A percentile compares a stretch with the other conserved stretches of the same genome.
phyloP scores from a whole-genome alignment of 2,113 vertebrate species.

The Cephalopterus ornatus region DNA sequence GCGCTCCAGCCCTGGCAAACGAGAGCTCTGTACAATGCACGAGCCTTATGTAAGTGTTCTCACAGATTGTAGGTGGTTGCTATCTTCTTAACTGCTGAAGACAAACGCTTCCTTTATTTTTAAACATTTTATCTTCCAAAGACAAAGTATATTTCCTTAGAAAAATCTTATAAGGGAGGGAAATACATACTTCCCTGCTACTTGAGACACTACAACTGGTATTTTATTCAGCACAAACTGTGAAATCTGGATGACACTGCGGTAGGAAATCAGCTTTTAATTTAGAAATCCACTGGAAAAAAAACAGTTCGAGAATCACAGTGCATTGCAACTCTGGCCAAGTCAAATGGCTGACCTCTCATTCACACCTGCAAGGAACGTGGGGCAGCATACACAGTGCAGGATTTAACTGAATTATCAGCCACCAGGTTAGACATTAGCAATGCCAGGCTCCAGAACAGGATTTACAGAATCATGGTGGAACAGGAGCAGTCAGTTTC shows the following conservation, averaged over 20 bases:
- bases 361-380: neutral
- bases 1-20: neutral
- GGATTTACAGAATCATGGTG: neutral
- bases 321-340: neutral
- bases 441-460: neutral
- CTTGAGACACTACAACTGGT: neutral
- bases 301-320: neutral
- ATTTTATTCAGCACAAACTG: neutral
- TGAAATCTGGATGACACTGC: neutral
- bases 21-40: neutral
- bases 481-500: neutral
- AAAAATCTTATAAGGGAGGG: neutral
- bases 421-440: neutral
- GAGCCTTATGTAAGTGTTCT: conserved; percentile 51
- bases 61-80: conserved; percentile 48
- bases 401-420: neutral
- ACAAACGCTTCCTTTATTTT: conserved; percentile 49
- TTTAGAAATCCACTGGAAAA: neutral
- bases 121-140: conserved; percentile 50
- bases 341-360: neutral
- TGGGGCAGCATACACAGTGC: neutral
- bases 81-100: conserved; percentile 36
- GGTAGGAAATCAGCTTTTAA: neutral
- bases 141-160: conserved; percentile 32
- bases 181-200: neutral